Evolutionary conservation across 2,797 vertebrate species (phyloP).

Genomic region (Tachyglossus aculeatus): DNA sequence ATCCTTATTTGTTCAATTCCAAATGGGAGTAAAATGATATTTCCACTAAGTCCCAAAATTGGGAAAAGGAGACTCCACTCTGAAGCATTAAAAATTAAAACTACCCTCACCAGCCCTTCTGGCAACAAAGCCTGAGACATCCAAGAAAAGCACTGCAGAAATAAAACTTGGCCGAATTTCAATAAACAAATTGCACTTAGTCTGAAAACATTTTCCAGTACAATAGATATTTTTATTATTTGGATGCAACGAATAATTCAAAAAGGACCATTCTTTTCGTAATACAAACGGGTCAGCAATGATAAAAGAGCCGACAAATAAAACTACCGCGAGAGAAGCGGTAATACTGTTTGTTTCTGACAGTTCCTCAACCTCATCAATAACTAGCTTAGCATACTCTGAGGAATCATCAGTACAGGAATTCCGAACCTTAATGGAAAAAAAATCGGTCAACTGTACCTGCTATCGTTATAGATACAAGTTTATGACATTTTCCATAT

Average conservation of each 20-base stretch:
- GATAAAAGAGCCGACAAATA: too few species aligned
- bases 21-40: not conserved
- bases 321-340: too few species aligned
- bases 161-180: constrained; percentile 17
- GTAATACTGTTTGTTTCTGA: too few species aligned
- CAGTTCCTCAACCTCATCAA: too few species aligned
- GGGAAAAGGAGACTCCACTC: not conserved
- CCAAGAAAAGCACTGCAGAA: constrained; percentile 1
- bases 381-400: too few species aligned
- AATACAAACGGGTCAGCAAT: too few species aligned
- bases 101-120: constrained; percentile 22
- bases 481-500: constrained; percentile 9
- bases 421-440: constrained; percentile 5
- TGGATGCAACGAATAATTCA: too few species aligned
- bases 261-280: too few species aligned
- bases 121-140: constrained; percentile 29
- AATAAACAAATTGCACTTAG: constrained; percentile 6
- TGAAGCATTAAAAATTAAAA: constrained; percentile 29
- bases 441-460: not conserved
- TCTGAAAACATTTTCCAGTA: too few species aligned
- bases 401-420: constrained; percentile 13
- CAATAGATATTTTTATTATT: too few species aligned
- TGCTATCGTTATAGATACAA: not conserved
- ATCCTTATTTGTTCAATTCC: constrained; percentile 17
- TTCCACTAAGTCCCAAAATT: constrained; percentile 1